Conservation (phyloP, 2,888 invertebrate species). For the Apocheima hispidaria region DNA sequence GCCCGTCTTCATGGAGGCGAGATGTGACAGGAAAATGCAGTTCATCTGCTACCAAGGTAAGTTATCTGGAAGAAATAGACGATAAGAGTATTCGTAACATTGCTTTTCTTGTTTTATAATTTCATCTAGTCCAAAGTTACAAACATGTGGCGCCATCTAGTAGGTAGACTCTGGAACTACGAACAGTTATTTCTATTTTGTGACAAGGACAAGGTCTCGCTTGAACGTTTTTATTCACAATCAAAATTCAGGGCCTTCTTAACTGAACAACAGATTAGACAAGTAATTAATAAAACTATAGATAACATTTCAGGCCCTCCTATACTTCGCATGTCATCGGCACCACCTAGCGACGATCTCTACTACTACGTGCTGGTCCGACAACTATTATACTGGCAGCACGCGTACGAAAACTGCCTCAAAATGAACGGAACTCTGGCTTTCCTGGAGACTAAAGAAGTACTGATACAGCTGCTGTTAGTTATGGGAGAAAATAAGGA, state of each 20-base stretch:
- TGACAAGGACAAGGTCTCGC: too few species aligned
- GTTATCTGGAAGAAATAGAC: not conserved
- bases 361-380: slow-evolving; percentile 72
- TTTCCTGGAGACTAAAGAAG: slow-evolving; percentile 63
- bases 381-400: slow-evolving; percentile 72
- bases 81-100: not conserved
- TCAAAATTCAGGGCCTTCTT: too few species aligned
- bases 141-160: too few species aligned
- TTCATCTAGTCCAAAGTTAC: too few species aligned
- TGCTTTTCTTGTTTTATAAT: not conserved
- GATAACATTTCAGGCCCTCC: slow-evolving; percentile 51
- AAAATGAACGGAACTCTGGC: slow-evolving; percentile 75
- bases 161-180: too few species aligned
- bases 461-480: slow-evolving; percentile 68
- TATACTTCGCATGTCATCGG: slow-evolving; percentile 44
- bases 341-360: slow-evolving; percentile 70
- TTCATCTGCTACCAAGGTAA: slow-evolving; percentile 82
- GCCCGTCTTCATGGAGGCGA: slow-evolving; percentile 78
- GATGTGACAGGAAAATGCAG: slow-evolving; percentile 80
- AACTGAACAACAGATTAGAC: too few species aligned
- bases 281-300: not conserved
- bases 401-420: slow-evolving; percentile 74
- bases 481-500: slow-evolving; percentile 79
- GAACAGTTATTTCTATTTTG: too few species aligned
- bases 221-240: too few species aligned